Conservation (phyloP, 2,113 vertebrate genomes). For the Asarcornis scutulata region DNA sequence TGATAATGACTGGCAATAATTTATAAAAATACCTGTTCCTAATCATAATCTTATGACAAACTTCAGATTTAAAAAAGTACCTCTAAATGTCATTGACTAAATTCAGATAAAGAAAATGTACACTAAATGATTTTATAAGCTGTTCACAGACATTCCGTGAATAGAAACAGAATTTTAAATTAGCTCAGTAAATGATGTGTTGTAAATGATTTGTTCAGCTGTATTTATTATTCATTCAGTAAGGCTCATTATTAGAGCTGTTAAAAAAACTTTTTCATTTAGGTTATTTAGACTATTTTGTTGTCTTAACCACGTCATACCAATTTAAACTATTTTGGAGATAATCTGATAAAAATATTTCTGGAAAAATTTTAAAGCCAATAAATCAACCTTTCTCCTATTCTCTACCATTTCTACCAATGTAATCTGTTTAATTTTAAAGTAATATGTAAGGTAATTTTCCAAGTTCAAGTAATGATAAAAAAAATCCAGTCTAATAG, state of each 20-base stretch:
- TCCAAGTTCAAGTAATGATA: neutral
- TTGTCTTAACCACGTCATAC: neutral
- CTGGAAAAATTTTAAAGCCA: neutral
- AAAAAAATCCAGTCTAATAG: neutral
- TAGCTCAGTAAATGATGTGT: neutral
- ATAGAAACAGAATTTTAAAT: neutral
- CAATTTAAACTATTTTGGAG: neutral
- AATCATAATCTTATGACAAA: constrained; percentile 23
- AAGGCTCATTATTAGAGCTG: neutral
- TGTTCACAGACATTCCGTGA: neutral
- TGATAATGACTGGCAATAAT: neutral
- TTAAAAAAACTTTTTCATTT: neutral
- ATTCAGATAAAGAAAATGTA: neutral
- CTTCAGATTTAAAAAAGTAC: neutral
- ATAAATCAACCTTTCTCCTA: neutral
- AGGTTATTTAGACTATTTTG: neutral
- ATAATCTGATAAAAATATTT: neutral
- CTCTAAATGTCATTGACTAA: neutral
- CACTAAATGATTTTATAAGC: neutral
- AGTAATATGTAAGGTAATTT: neutral
- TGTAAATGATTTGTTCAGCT: neutral
- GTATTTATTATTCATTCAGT: neutral
- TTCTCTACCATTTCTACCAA: neutral
- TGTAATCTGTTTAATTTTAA: neutral
- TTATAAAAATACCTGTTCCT: constrained; percentile 13